Percentiles rank a stretch among this genome's conserved stretches.
These are phyloP conservation scores for Patiria miniata DNA, from an alignment of 35 echinoderm and acorn worm genomes.

Conservation along the genomic window DNA sequence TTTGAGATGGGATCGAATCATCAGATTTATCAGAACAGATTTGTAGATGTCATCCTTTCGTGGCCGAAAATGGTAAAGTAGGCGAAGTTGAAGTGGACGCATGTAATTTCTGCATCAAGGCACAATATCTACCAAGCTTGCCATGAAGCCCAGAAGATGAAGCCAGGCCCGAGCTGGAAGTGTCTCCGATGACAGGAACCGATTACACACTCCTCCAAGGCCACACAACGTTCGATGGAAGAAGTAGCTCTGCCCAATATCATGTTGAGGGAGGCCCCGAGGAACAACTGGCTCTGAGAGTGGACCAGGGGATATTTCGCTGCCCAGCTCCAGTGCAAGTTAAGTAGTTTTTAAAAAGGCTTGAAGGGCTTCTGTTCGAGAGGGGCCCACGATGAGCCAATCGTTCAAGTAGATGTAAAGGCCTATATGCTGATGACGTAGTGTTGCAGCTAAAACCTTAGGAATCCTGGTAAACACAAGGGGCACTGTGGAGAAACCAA, in stretches of 20 bases:
- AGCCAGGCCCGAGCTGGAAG: slow-evolving; percentile 32
- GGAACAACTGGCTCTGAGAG: slow-evolving; percentile 2
- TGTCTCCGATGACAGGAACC: not conserved
- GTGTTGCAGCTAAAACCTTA: not conserved
- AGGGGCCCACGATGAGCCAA: not conserved
- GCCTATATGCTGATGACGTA: slow-evolving; percentile 16
- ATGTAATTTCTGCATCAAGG: slow-evolving; percentile 42
- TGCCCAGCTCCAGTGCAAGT: not conserved
- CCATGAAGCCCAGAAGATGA: slow-evolving; percentile 7
- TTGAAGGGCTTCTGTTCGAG: not conserved
- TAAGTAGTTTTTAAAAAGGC: not conserved
- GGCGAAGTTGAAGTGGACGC: slow-evolving; percentile 40
- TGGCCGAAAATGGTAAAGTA: slow-evolving; percentile 16
- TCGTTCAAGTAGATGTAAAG: slow-evolving; percentile 50
- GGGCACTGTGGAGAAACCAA: slow-evolving; percentile 28
- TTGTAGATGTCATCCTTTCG: not conserved
- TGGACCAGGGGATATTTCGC: slow-evolving; percentile 39
- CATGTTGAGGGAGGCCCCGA: slow-evolving; percentile 23
- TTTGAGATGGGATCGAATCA: not conserved
- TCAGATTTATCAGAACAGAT: not conserved
- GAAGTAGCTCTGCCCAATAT: not conserved
- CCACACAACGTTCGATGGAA: not conserved
- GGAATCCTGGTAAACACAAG: slow-evolving; percentile 27
- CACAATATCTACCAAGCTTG: slow-evolving; percentile 48
- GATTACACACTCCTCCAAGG: not conserved